A percentile compares a stretch with the other conserved stretches of the same genome.
Conservation (phyloP, 37 sponge, comb jelly and placozoan species). For the Corticium candelabrum region DNA sequence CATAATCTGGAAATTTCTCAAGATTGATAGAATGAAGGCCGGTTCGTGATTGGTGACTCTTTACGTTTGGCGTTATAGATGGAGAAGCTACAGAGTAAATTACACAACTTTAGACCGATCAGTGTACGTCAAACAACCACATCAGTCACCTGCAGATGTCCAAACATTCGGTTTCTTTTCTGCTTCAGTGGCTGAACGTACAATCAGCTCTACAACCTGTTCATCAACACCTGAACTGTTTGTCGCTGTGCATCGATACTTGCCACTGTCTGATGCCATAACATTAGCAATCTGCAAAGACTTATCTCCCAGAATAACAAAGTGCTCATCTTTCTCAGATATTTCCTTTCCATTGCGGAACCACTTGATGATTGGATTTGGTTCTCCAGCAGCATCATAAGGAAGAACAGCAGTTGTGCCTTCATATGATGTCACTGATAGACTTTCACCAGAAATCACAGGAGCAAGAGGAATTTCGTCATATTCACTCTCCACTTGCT, state of each 20-base stretch:
- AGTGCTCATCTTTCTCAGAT: background rate
- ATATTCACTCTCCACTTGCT: too few species aligned
- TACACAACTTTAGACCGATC: too few species aligned
- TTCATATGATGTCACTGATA: background rate
- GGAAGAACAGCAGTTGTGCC: background rate
- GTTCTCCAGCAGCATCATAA: background rate
- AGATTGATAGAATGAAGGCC: conserved; percentile 12
- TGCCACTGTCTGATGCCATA: background rate
- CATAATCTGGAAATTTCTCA: conserved; percentile 32
- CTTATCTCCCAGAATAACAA: background rate
- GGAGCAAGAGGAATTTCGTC: too few species aligned
- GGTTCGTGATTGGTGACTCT: too few species aligned
- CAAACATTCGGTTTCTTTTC: too few species aligned
- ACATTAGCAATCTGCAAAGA: background rate
- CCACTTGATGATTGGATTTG: background rate
- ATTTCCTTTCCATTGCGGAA: background rate
- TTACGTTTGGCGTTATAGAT: background rate
- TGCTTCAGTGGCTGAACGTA: background rate
- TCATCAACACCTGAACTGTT: background rate
- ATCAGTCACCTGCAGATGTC: too few species aligned
- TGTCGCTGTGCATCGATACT: conserved; percentile 3
- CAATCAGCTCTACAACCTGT: background rate
- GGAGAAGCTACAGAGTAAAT: too few species aligned
- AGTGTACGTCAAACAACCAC: too few species aligned
- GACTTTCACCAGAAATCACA: background rate